These are phyloP conservation scores for Sphyrna mokarran DNA, from an alignment of 2,113 vertebrate genomes.

Conservation along the genomic window DNA sequence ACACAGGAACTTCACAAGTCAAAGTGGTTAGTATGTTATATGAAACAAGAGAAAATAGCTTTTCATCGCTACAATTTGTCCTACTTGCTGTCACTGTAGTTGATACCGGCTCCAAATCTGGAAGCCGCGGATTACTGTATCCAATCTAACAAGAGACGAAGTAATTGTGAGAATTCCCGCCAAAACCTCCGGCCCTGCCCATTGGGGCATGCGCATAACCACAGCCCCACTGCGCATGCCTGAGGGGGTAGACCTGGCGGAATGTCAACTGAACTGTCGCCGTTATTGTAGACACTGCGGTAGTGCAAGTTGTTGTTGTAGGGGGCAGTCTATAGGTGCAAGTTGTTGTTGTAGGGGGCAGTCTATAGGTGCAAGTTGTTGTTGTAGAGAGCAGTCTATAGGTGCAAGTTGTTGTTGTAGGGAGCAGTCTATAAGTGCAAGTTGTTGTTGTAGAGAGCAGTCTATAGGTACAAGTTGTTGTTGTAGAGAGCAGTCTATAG, in stretches of 20 bases:
- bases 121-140: background rate
- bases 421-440: too few species aligned
- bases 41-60: background rate
- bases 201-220: background rate
- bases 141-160: background rate
- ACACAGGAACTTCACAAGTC: background rate
- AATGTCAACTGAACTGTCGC: background rate
- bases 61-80: background rate
- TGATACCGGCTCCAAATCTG: background rate
- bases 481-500: background rate
- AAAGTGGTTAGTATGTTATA: background rate
- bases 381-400: background rate
- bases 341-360: background rate
- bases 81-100: background rate
- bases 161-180: background rate
- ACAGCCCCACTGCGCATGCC: background rate
- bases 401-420: background rate
- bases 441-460: too few species aligned
- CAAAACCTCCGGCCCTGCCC: background rate
- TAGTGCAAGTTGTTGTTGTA: background rate
- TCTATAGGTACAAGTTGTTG: background rate
- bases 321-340: background rate
- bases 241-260: background rate
- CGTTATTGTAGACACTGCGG: background rate
- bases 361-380: background rate